Conservation (phyloP, 2,888 invertebrate species). For the Chesias legatella region DNA sequence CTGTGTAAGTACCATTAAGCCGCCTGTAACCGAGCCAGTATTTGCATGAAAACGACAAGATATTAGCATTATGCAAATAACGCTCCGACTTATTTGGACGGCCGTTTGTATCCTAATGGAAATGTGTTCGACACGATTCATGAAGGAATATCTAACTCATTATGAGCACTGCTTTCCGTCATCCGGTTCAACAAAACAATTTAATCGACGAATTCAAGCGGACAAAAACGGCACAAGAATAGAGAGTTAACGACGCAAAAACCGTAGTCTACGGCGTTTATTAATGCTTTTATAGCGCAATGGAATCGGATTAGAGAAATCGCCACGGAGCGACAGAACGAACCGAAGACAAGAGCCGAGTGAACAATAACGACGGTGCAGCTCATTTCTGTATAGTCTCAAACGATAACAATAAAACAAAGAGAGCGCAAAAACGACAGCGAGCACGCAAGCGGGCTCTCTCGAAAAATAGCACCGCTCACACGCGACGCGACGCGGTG, state of each 20-base stretch:
- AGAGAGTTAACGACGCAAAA: conserved; percentile 57
- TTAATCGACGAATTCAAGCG: conserved; percentile 37
- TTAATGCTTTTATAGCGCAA: conserved; percentile 52
- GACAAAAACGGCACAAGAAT: conserved; percentile 50
- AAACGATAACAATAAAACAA: conserved; percentile 70
- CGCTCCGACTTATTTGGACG: conserved; percentile 72
- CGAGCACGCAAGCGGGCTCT: conserved; percentile 63
- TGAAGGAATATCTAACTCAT: conserved; percentile 45
- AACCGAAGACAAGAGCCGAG: conserved; percentile 46
- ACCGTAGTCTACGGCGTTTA: conserved; percentile 44
- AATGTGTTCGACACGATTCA: conserved; percentile 51
- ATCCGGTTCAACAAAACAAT: conserved; percentile 39
- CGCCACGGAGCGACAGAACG: conserved; percentile 40
- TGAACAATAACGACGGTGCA: conserved; percentile 63
- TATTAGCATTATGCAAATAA: conserved; percentile 78
- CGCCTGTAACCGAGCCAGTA: conserved; percentile 68
- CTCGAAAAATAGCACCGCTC: conserved; percentile 63
- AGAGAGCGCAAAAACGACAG: conserved; percentile 64
- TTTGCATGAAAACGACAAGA: conserved; percentile 72
- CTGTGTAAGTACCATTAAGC: conserved; percentile 69
- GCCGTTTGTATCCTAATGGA: conserved; percentile 66
- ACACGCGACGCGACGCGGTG: conserved; percentile 50
- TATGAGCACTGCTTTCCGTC: conserved; percentile 41
- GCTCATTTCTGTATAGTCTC: conserved; percentile 60
- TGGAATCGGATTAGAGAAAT: conserved; percentile 45